These are phyloP conservation scores for Sarcophaga variegata DNA, from an alignment of 2,888 invertebrate genomes.

Conservation along the genomic window DNA sequence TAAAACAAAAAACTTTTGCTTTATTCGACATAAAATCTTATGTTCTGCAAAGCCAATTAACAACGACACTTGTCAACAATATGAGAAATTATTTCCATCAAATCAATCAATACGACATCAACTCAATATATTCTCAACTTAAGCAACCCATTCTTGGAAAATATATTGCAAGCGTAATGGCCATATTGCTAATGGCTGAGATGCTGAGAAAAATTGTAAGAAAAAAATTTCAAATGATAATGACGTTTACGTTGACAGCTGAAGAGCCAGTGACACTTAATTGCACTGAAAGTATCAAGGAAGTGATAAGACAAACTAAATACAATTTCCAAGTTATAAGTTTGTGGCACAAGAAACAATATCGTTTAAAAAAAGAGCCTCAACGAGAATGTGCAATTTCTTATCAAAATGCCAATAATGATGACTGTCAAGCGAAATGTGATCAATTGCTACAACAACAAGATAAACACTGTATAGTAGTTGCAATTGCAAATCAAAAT, in stretches of 20 bases:
- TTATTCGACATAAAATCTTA: not conserved
- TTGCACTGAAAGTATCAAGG: constrained; percentile 29
- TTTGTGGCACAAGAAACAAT: constrained; percentile 43
- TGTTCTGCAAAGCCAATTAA: constrained; percentile 7
- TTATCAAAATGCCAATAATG: constrained; percentile 51
- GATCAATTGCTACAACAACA: constrained; percentile 26
- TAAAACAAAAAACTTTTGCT: constrained; percentile 26
- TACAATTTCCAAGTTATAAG: constrained; percentile 31
- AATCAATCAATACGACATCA: constrained; percentile 46
- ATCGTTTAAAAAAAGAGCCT: constrained; percentile 34
- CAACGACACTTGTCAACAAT: constrained; percentile 32
- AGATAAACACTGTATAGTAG: constrained; percentile 51
- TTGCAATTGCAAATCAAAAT: constrained; percentile 66
- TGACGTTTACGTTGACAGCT: not conserved
- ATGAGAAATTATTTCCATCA: constrained; percentile 39
- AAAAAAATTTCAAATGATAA: not conserved
- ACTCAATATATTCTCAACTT: constrained; percentile 31
- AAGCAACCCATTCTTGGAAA: constrained; percentile 24
- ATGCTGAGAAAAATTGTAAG: not conserved
- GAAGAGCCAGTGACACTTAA: constrained; percentile 36
- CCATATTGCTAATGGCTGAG: constrained; percentile 57
- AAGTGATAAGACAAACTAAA: constrained; percentile 12
- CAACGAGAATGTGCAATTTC: constrained; percentile 32
- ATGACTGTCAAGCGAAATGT: constrained; percentile 44
- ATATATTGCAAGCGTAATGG: constrained; percentile 70